Conservation (phyloP, 92 coral and sea anemone species). For the Zoanthus sansibaricus region DNA sequence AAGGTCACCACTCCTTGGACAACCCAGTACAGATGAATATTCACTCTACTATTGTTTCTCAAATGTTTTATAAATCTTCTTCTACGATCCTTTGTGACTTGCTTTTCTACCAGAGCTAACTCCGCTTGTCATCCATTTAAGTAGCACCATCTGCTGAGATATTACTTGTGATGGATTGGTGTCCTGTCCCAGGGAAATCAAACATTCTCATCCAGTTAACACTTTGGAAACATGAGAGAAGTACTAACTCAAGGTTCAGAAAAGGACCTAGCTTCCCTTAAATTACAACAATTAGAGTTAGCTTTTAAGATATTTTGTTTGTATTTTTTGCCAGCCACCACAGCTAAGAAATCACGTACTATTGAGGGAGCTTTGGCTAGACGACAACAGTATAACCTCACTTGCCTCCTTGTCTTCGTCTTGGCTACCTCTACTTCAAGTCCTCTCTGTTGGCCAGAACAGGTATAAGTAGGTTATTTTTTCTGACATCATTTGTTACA, state of each 20-base stretch:
- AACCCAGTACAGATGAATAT: too few relatives aligned
- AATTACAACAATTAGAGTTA: background rate
- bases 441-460: constrained; percentile 84
- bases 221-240: too few relatives aligned
- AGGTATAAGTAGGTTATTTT: constrained; percentile 58
- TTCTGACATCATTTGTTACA: background rate
- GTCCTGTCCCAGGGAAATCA: too few relatives aligned
- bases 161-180: too few relatives aligned
- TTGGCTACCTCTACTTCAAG: constrained; percentile 90
- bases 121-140: too few relatives aligned
- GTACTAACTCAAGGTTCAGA: too few relatives aligned
- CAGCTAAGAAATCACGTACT: constrained; percentile 75
- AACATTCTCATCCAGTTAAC: too few relatives aligned
- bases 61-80: too few relatives aligned
- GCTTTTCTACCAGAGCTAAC: too few relatives aligned
- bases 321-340: constrained; percentile 73
- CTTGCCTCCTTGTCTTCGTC: constrained; percentile 69
- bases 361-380: constrained; percentile 79
- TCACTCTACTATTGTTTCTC: too few relatives aligned
- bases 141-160: too few relatives aligned
- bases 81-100: background rate
- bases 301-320: background rate
- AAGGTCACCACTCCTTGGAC: too few relatives aligned
- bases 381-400: constrained; percentile 94
- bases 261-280: background rate